These are phyloP conservation scores for Nomada hirtipes DNA, from an alignment of 2,888 invertebrate genomes.

Conservation along the genomic window DNA sequence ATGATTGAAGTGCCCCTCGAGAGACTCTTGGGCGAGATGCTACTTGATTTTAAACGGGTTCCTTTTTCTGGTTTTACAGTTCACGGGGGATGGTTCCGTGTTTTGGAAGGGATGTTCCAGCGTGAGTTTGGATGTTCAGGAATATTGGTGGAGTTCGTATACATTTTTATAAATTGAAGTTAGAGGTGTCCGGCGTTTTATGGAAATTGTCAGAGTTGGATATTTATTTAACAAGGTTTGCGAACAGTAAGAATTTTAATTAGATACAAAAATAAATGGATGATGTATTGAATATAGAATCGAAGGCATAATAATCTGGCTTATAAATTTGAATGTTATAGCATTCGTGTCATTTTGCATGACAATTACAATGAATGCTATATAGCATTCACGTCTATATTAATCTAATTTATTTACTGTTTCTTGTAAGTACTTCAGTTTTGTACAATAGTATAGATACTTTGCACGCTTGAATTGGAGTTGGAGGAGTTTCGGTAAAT, in stretches of 20 bases:
- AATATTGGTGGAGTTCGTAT: neutral
- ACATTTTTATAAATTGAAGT: neutral
- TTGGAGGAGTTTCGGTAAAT: too few relatives aligned
- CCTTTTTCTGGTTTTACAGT: neutral
- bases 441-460: too few relatives aligned
- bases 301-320: too few relatives aligned
- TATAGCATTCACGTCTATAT: too few relatives aligned
- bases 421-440: too few relatives aligned
- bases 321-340: too few relatives aligned
- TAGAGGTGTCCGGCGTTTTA: neutral
- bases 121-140: neutral
- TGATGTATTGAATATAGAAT: neutral
- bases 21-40: neutral
- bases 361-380: too few relatives aligned
- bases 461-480: too few relatives aligned
- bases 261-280: neutral
- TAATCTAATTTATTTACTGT: too few relatives aligned
- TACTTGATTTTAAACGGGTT: neutral
- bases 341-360: too few relatives aligned
- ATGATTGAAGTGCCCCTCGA: conserved; percentile 1
- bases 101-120: neutral
- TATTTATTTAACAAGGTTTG: neutral
- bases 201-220: neutral
- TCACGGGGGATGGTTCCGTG: neutral
- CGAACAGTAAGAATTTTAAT: too few relatives aligned